Evolutionary conservation across 2,113 vertebrate genomes (phyloP), one percentile per base, ranked within the genome.

Genomic region (Larimichthys polyactis): DNA sequence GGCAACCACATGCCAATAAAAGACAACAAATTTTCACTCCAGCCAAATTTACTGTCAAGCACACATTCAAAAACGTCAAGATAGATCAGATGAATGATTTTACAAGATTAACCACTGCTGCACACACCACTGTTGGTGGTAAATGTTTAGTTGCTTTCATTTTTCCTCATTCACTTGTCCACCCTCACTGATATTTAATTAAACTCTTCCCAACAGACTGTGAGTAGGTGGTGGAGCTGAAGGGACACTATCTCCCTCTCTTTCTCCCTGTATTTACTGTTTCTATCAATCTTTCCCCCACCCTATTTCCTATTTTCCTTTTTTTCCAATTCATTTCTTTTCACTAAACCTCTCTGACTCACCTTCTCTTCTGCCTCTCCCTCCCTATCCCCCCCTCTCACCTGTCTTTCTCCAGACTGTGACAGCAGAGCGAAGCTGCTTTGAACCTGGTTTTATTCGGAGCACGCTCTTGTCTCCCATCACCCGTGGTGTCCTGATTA

Each of bases 401-500:
- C 59, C 70, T 17, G 4, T 51, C 62, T 46, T 51, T 49, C 57
- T 70, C n/a, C 52, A 78, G 49, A 73, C 44, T 59, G 67, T 82
- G 79, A 85, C 75, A 74, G 80, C 75, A 62, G 67, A 73, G 51
- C 36, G 19, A 36, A 60, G 55, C 20, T 1, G 24, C 57, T 59
- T 81, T 83, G 64, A 78, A 83, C 71, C 65, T 19, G 43, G 66
- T 75, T 82, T 88, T 90, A 90, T 92, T 92, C 83, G 3, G 76
- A 85, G 83, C 86, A 90, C 79, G 63, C 79, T 54, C 81, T 88
- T 87, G 85, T 87, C 87, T 90, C 82, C 78, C 71, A 77, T 91
- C 87, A 77, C 83, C 79, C 84, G 36, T 75, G 80, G 87, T 87
- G 81, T 84, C 75, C 88, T 91, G 89, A 93, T 92, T 90, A 82